phyloP scores from a whole-genome alignment of 1,140 invertebrate genomes.

The Trachymyrmex cornetzi region DNA sequence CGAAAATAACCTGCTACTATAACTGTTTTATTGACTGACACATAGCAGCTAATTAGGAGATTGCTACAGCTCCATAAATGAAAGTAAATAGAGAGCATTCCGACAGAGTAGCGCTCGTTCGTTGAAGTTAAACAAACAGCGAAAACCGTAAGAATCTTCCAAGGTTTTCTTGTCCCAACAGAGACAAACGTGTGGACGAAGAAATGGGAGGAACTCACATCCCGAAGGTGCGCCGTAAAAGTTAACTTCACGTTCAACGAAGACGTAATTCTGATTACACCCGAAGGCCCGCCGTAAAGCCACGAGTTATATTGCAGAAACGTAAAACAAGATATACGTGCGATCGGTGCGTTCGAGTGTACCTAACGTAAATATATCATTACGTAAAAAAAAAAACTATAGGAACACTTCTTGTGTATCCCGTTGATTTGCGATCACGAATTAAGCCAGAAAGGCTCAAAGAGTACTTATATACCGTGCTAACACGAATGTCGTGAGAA shows the following conservation, averaged over 20 bases:
- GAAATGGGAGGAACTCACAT: constrained; percentile 16
- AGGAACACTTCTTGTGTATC: constrained; percentile 12
- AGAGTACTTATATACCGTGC: neutral
- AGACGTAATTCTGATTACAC: constrained; percentile 47
- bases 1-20: constrained; percentile 27
- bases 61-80: constrained; percentile 44
- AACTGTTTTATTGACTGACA: constrained; percentile 45
- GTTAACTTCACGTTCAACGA: constrained; percentile 44
- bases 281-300: constrained; percentile 16
- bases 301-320: constrained; percentile 33
- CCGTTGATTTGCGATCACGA: constrained; percentile 42
- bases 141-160: constrained; percentile 53
- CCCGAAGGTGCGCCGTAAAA: constrained; percentile 36
- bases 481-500: neutral
- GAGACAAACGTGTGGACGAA: neutral
- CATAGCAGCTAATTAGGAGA: constrained; percentile 49
- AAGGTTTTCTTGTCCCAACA: constrained; percentile 35
- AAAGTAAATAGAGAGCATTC: constrained; percentile 57
- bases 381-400: neutral
- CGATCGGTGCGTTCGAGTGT: constrained; percentile 22
- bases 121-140: constrained; percentile 57
- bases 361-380: constrained; percentile 29
- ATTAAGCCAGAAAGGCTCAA: constrained; percentile 14
- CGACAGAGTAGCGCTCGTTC: constrained; percentile 28
- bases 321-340: constrained; percentile 17